Percentiles rank a stretch among this genome's conserved stretches.
These are phyloP conservation scores for Pithys albifrons DNA, from an alignment of 2,113 vertebrate genomes.

Conservation along the genomic window DNA sequence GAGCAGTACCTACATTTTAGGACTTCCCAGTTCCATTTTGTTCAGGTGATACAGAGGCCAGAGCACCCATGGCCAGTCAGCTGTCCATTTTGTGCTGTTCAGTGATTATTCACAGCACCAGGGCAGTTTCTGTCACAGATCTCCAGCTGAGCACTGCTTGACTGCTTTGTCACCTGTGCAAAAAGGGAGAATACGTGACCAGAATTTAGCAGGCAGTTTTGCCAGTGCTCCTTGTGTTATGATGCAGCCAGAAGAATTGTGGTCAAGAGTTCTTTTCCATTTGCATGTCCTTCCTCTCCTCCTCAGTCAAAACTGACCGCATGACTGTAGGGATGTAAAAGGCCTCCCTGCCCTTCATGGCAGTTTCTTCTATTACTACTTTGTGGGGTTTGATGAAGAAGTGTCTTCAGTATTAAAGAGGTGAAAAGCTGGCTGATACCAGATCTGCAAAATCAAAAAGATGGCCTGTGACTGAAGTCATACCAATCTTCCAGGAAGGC, in stretches of 20 bases:
- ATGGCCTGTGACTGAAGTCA: not conserved
- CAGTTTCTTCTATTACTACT: not conserved
- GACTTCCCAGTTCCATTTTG: rapidly evolving
- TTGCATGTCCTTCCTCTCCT: not conserved
- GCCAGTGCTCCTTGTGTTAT: rapidly evolving
- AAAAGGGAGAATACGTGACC: not conserved
- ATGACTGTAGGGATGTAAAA: not conserved
- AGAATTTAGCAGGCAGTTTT: not conserved
- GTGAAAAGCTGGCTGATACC: not conserved
- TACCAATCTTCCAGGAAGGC: not conserved
- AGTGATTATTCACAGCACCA: not conserved
- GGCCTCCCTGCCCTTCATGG: not conserved
- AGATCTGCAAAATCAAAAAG: not conserved
- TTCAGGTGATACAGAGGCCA: rapidly evolving
- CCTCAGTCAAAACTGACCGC: not conserved
- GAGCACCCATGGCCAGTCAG: rapidly evolving
- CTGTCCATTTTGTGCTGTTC: not conserved
- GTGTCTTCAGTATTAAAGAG: not conserved
- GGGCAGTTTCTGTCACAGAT: not conserved
- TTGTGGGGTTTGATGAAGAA: not conserved
- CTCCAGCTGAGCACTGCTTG: not conserved
- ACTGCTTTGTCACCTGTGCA: not conserved
- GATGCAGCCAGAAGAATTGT: not conserved
- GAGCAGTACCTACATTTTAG: not conserved
- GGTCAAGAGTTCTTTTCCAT: not conserved